Percentiles rank a stretch among this genome's conserved stretches.
These are phyloP conservation scores for Xiphorhynchus elegans DNA, from an alignment of 2,113 vertebrate genomes.

Conservation along the genomic window DNA sequence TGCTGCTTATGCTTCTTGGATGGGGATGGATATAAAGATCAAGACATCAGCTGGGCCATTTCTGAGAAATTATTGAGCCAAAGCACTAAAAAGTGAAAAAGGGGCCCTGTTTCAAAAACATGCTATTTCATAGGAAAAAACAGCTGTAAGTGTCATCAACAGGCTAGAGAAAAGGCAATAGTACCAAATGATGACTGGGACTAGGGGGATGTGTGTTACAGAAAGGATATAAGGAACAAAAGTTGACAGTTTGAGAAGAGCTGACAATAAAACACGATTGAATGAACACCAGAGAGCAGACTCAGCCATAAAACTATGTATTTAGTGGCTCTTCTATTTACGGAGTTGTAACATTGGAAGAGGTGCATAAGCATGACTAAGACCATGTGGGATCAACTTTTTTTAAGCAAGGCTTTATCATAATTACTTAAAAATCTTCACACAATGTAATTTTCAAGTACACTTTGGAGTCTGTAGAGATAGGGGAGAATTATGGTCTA, in stretches of 20 bases:
- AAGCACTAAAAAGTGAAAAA: conserved; percentile 23
- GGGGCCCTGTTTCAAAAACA: neutral
- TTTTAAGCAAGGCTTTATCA: conserved; percentile 51
- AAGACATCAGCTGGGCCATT: conserved; percentile 9
- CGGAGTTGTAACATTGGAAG: conserved; percentile 29
- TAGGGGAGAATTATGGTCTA: conserved; percentile 20
- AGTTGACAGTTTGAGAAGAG: conserved; percentile 60
- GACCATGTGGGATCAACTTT: neutral
- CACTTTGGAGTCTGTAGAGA: conserved; percentile 37
- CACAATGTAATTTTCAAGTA: conserved; percentile 42
- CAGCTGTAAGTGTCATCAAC: conserved; percentile 44
- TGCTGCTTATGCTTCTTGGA: neutral
- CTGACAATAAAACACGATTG: conserved; percentile 64
- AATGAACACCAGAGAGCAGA: conserved; percentile 33
- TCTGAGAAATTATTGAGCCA: conserved; percentile 8
- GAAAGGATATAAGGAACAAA: conserved; percentile 21
- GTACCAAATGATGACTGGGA: conserved; percentile 34
- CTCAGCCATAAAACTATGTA: conserved; percentile 38
- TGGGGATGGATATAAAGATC: neutral
- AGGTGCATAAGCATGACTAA: conserved; percentile 12
- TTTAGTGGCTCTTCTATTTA: conserved; percentile 52
- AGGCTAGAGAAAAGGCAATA: neutral
- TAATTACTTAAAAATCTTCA: conserved; percentile 72
- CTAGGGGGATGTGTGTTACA: conserved; percentile 10
- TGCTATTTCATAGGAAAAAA: neutral